These are phyloP conservation scores for Hippocampus kuda DNA, from an alignment of 2,797 vertebrate species.

Conservation along the genomic window DNA sequence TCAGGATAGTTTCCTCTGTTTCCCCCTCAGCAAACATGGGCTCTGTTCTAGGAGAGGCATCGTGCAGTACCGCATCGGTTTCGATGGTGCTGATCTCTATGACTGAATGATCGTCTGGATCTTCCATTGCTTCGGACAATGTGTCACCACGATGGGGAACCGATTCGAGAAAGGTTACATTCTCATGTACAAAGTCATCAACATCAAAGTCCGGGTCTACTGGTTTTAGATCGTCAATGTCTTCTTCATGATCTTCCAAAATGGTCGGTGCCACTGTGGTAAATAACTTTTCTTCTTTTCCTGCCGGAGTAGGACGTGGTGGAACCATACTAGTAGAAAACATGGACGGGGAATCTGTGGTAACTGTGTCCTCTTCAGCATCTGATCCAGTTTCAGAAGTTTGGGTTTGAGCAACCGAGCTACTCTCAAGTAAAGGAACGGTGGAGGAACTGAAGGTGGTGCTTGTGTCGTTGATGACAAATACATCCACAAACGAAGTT, in stretches of 20 bases:
- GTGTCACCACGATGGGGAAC: constrained; percentile 38
- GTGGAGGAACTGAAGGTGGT: constrained; percentile 23
- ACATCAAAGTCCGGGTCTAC: constrained; percentile 28
- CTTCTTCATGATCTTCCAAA: constrained; percentile 33
- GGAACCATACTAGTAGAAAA: constrained; percentile 73
- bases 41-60: constrained; percentile 46
- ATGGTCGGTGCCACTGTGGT: constrained; percentile 41
- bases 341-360: constrained; percentile 57
- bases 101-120: constrained; percentile 48
- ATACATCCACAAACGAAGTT: constrained; percentile 60
- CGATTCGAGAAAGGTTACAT: constrained; percentile 12
- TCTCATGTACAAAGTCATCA: constrained; percentile 30
- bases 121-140: constrained; percentile 26
- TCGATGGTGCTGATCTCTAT: constrained; percentile 56
- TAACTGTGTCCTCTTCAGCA: constrained; percentile 19
- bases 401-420: constrained; percentile 18
- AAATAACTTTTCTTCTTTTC: constrained; percentile 46
- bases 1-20: constrained; percentile 55
- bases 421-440: constrained; percentile 33
- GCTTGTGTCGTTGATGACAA: constrained; percentile 34
- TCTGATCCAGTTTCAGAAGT: constrained; percentile 25
- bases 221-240: constrained; percentile 18
- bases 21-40: constrained; percentile 47
- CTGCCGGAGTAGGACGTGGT: constrained; percentile 33
- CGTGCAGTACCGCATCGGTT: constrained; percentile 56